A percentile compares a stretch with the other conserved stretches of the same genome.
These are phyloP conservation scores for Hedychridium roseum DNA, from an alignment of 2,888 invertebrate genomes.

Conservation along the genomic window DNA sequence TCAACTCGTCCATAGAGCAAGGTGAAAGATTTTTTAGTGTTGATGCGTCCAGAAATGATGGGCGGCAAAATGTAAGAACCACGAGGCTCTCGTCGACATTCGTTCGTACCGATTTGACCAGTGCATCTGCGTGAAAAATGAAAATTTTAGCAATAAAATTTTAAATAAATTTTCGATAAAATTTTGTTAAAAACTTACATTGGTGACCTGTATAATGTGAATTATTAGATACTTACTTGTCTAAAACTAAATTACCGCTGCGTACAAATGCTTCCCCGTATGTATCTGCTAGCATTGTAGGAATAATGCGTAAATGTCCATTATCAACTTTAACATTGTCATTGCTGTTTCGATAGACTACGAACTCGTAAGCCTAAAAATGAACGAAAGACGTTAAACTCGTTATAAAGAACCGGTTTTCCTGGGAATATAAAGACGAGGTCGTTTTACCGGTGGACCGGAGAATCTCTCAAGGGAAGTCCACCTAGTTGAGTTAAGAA, in stretches of 20 bases:
- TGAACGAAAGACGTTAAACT: neutral
- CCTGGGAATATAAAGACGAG: conserved; percentile 20
- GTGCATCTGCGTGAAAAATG: too few species aligned
- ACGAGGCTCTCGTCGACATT: conserved; percentile 65
- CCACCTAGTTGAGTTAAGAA: conserved; percentile 66
- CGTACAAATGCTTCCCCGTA: conserved; percentile 66
- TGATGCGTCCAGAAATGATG: conserved; percentile 71
- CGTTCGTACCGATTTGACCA: conserved; percentile 43
- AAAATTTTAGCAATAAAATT: too few species aligned
- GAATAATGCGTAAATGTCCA: conserved; percentile 70
- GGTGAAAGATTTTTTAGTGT: conserved; percentile 70
- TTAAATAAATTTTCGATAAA: too few species aligned
- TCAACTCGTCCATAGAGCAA: conserved; percentile 77
- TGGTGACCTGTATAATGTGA: neutral
- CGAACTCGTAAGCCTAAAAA: conserved; percentile 75
- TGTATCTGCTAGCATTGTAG: conserved; percentile 67
- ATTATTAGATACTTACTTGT: conserved; percentile 34
- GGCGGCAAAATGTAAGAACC: conserved; percentile 74
- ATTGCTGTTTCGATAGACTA: conserved; percentile 70
- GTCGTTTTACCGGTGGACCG: conserved; percentile 70
- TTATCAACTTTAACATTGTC: conserved; percentile 67
- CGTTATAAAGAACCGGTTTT: neutral
- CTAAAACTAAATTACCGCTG: conserved; percentile 53
- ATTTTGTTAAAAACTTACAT: neutral
- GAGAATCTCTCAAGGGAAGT: conserved; percentile 69